Evolutionary conservation across 2,113 vertebrate genomes (phyloP).

Genomic region (Eolophus roseicapilla): DNA sequence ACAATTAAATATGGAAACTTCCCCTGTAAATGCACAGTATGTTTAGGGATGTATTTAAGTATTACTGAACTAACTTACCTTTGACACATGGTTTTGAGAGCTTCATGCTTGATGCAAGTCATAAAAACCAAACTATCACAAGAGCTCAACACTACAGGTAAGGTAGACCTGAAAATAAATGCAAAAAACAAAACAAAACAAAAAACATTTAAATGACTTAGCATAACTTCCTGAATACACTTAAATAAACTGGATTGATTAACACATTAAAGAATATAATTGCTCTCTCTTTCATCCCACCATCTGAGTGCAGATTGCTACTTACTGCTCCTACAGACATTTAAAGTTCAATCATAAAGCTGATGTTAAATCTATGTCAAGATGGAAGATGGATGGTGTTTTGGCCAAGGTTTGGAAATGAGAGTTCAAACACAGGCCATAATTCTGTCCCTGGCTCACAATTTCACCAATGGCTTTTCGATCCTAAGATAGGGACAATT

Average conservation of each 20-base stretch:
- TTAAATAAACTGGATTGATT: not conserved
- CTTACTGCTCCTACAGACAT: not conserved
- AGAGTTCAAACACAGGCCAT: not conserved
- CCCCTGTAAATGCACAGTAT: not conserved
- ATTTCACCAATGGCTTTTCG: not conserved
- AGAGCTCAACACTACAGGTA: not conserved
- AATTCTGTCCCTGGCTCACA: not conserved
- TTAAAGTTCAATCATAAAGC: not conserved
- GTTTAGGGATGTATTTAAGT: not conserved
- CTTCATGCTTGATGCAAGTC: not conserved
- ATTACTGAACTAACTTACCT: constrained; percentile 40
- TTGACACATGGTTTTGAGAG: not conserved
- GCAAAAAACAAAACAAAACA: not conserved
- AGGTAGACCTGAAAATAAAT: constrained; percentile 40
- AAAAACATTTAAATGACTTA: not conserved
- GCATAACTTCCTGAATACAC: not conserved
- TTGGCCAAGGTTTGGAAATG: not conserved
- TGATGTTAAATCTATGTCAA: not conserved
- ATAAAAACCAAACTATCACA: not conserved
- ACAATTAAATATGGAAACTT: not conserved
- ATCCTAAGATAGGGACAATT: not conserved
- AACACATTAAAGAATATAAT: not conserved
- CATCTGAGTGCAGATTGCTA: not conserved
- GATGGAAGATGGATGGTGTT: not conserved
- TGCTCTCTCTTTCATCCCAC: not conserved